Evolutionary conservation across 2,113 vertebrate genomes (phyloP), one percentile per base, ranked within the genome.

Genomic region (Callipepla squamata): DNA sequence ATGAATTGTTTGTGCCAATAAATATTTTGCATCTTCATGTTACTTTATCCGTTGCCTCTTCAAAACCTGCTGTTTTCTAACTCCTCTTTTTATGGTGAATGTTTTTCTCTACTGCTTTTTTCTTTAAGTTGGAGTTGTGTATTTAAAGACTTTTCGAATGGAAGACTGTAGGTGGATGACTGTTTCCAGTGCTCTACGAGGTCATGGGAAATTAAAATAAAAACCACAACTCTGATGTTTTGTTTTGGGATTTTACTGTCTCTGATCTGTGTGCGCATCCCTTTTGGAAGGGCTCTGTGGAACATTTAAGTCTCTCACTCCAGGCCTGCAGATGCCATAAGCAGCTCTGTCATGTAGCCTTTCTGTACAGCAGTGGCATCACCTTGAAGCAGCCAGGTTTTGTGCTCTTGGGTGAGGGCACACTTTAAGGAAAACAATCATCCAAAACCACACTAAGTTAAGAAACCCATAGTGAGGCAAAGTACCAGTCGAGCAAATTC

Each of bases 171-270:
- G 90, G 84, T 92, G 91, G 65, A 72, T 92, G 73, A 50, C 87
- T 93, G 7, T 65, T 91, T 94, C 90, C 81, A 7, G 2, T 92
- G 76, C 76, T 93, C 69, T 12, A 45, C 28, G 45, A 88, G 72
- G 77, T 95, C 87, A 83, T 87, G 85, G 79, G 92, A 93, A 96
- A 75, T 94, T n/a, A 87, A 87, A 93, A 88, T 88, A 61, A 89
- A 91, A 88, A 3, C 34, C 70, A 73, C 72, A 87, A 70, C 34
- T 11, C 47, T 77, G 14, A 47, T 89, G 36, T 76, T 81, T 94
- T 94, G 57, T 87, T 96, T 76, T 36, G 32, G 25, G 74, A 58
- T 93, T 85, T 94, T 69, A 16, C 48, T 81, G 28, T 50, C 25
- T 85, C 73, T 73, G 23, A 73, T 93, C 48, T 84, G 18, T 50